Conservation (phyloP, 53 echinoderm and acorn worm genomes). For the Paelopatides confundens region DNA sequence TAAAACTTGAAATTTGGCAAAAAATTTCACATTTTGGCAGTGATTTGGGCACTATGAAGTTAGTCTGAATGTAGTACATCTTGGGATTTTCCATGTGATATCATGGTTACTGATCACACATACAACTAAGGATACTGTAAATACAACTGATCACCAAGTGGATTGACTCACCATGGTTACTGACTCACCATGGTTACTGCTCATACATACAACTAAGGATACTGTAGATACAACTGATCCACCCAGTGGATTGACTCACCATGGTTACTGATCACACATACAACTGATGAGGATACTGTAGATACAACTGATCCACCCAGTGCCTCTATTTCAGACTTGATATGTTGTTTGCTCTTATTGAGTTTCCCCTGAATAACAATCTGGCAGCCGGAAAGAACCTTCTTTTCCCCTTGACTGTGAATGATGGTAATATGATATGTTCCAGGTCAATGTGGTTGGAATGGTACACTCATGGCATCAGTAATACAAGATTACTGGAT, state of each 20-base stretch:
- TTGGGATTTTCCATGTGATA: too few species aligned
- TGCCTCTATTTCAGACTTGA: constrained; percentile 62
- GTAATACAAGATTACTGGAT: too few species aligned
- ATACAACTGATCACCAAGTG: constrained; percentile 70
- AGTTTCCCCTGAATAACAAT: constrained; percentile 75
- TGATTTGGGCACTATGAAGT: too few species aligned
- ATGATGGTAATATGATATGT: too few species aligned
- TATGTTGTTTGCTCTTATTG: constrained; percentile 29
- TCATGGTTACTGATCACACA: constrained; percentile 87
- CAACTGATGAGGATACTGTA: constrained; percentile 57
- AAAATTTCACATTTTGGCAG: too few species aligned
- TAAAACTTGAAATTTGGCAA: too few species aligned
- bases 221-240: constrained; percentile 65
- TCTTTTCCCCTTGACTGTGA: constrained; percentile 50
- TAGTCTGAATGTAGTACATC: too few species aligned
- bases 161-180: constrained; percentile 78
- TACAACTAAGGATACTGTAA: constrained; percentile 61
- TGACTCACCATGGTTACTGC: constrained; percentile 79
- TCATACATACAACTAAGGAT: constrained; percentile 75
- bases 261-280: constrained; percentile 85
- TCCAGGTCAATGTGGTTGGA: too few species aligned
- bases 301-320: constrained; percentile 74
- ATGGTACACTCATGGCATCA: too few species aligned
- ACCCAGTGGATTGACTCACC: constrained; percentile 86
- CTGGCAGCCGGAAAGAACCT: constrained; percentile 71